These are phyloP conservation scores for Drosophila yooni DNA, from an alignment of 2,888 invertebrate genomes.

Conservation along the genomic window DNA sequence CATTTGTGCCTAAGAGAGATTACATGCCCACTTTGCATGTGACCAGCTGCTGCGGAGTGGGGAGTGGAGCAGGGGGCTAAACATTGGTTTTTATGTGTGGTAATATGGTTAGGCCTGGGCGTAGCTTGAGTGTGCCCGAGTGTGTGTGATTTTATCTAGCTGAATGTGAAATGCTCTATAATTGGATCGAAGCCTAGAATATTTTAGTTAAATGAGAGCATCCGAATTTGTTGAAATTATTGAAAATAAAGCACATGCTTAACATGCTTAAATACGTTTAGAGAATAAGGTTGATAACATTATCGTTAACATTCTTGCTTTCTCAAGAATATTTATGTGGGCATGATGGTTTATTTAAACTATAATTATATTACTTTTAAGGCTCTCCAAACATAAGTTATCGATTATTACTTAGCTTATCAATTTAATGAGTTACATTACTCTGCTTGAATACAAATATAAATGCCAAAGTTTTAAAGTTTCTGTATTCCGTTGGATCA, in stretches of 20 bases:
- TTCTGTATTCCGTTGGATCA: neutral
- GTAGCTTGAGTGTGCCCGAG: slow-evolving; percentile 21
- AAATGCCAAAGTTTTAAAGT: neutral
- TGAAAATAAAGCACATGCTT: neutral
- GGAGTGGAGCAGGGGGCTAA: neutral
- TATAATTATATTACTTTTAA: neutral
- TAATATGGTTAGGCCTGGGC: slow-evolving; percentile 41
- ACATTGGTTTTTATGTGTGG: slow-evolving; percentile 48
- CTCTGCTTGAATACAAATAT: neutral
- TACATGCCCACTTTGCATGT: slow-evolving; percentile 72
- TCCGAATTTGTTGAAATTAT: neutral
- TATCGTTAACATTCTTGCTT: neutral
- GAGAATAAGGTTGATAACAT: neutral
- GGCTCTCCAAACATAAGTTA: neutral
- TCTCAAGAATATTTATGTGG: neutral
- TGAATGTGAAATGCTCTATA: slow-evolving; percentile 29
- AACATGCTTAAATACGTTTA: neutral
- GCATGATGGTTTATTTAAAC: neutral
- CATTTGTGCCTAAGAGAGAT: slow-evolving; percentile 64
- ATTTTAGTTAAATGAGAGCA: neutral
- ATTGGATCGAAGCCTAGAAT: neutral
- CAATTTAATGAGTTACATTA: neutral
- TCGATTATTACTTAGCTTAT: neutral
- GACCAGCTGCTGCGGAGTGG: slow-evolving; percentile 1
- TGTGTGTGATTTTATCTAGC: slow-evolving; percentile 23